These are phyloP conservation scores for Drosophila truncata DNA, from an alignment of 1,140 invertebrate genomes.

Conservation along the genomic window DNA sequence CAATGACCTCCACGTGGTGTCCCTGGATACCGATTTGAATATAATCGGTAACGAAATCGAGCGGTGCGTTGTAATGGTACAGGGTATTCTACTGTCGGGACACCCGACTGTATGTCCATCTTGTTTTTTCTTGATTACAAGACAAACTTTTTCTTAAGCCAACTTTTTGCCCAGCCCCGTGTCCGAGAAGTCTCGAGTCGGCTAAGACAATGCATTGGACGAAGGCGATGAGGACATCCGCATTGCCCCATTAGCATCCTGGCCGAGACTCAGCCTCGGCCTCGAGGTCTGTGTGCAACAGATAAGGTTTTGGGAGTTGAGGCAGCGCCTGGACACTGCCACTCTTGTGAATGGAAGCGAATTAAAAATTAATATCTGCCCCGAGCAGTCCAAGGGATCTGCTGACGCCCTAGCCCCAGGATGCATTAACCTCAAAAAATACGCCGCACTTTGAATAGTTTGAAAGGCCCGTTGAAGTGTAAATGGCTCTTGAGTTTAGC, in stretches of 20 bases:
- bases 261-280: constrained; percentile 18
- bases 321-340: constrained; percentile 1
- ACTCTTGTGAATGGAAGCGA: constrained; percentile 60
- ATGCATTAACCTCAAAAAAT: constrained; percentile 81
- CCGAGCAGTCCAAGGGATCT: constrained; percentile 54
- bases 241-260: constrained; percentile 57
- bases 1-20: too few relatives aligned
- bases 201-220: constrained; percentile 50
- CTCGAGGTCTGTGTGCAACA: constrained; percentile 74
- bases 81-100: too few relatives aligned
- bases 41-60: too few relatives aligned
- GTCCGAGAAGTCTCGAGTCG: constrained; percentile 13
- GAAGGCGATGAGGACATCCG: constrained; percentile 45
- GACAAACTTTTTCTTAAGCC: constrained; percentile 35
- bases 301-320: constrained; percentile 56
- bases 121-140: constrained; percentile 3
- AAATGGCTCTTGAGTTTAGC: constrained; percentile 18
- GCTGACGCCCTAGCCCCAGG: constrained; percentile 61
- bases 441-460: constrained; percentile 67
- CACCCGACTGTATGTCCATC: too few relatives aligned
- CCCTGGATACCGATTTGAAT: too few relatives aligned
- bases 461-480: constrained; percentile 45
- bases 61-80: too few relatives aligned
- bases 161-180: constrained; percentile 31
- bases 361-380: constrained; percentile 83